phyloP scores from a whole-genome alignment of 2,113 vertebrate species.

The Osmerus mordax region DNA sequence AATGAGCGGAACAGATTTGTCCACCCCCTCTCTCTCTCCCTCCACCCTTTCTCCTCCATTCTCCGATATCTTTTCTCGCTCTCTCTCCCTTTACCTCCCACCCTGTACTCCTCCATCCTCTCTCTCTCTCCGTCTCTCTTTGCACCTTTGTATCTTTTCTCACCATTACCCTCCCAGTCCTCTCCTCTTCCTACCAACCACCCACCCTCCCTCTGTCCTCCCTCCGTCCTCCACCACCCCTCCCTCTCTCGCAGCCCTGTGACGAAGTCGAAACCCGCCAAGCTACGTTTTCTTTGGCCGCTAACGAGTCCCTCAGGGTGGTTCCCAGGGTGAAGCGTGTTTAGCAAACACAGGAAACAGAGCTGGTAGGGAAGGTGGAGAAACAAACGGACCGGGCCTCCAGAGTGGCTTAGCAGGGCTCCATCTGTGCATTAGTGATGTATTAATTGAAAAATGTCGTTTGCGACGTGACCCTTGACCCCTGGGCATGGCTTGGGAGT shows the following conservation, averaged over 20 bases:
- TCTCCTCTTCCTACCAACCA: not conserved
- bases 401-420: not conserved
- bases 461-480: not conserved
- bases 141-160: not conserved
- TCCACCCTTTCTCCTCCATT: not conserved
- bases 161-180: not conserved
- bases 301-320: not conserved
- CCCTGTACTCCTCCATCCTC: not conserved
- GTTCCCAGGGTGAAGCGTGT: not conserved
- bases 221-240: not conserved
- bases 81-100: not conserved
- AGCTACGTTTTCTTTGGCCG: not conserved
- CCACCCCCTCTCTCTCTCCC: not conserved
- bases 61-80: too few species aligned
- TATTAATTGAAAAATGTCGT: not conserved
- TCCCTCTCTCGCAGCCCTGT: not conserved
- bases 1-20: not conserved
- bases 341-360: constrained; percentile 8
- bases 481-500: not conserved
- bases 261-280: constrained; percentile 5
- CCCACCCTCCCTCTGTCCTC: not conserved
- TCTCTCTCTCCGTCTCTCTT: not conserved
- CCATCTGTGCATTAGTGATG: not conserved
- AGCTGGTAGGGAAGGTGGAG: not conserved
- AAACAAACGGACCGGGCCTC: not conserved